Conservation (phyloP, 2,113 vertebrate species). For the Megaleporinus macrocephalus region DNA sequence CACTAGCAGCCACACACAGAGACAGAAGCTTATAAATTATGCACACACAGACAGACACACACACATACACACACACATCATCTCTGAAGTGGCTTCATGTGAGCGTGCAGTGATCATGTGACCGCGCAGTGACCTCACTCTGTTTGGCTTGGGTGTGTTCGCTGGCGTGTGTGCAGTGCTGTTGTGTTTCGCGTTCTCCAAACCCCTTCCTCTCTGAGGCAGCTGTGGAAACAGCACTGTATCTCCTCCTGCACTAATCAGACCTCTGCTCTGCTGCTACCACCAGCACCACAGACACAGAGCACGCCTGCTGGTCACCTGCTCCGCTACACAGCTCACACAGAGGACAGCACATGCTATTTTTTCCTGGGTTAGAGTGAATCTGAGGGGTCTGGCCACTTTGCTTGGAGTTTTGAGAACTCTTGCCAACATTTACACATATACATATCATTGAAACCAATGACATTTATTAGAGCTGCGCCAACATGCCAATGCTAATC, state of each 20-base stretch:
- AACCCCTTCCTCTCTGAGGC: neutral
- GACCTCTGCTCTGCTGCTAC: neutral
- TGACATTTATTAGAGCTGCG: too few relatives aligned
- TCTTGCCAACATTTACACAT: neutral
- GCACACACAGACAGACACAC: neutral
- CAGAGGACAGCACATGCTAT: too few relatives aligned
- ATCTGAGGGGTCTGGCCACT: neutral
- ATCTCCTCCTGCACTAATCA: neutral
- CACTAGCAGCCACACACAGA: neutral
- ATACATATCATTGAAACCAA: neutral
- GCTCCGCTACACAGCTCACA: neutral
- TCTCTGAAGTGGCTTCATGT: slow-evolving; percentile 2
- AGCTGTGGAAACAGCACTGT: neutral
- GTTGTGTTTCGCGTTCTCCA: neutral
- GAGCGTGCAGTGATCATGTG: neutral
- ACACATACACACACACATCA: neutral
- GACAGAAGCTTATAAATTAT: slow-evolving; percentile 11
- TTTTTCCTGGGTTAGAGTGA: neutral
- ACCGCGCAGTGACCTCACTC: neutral
- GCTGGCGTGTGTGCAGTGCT: neutral
- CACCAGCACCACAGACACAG: neutral
- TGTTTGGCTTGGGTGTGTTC: neutral
- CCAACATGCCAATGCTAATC: too few relatives aligned
- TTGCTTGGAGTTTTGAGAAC: neutral
- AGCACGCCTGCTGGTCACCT: neutral